Evolutionary conservation across 2,113 vertebrate genomes (phyloP), one percentile per base, ranked within the genome.

Genomic region (Myiozetetes cayanensis): DNA sequence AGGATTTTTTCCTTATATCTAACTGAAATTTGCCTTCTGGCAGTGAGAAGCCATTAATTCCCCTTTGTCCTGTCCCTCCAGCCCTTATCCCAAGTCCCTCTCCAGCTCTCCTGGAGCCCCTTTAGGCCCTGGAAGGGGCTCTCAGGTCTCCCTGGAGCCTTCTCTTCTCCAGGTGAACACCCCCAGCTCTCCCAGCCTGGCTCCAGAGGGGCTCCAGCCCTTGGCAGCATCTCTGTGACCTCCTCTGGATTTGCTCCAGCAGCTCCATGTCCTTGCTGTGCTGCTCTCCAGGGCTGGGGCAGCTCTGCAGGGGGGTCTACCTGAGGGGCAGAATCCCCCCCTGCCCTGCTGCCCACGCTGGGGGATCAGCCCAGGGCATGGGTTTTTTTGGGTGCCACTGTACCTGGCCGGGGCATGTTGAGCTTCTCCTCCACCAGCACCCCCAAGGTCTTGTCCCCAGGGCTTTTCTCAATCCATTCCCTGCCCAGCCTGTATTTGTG

Each of bases 1-100:
- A 35, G 0, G 31, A 37, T 33, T 55, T 1, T n/a, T 85, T 0
- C 15, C 30, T 21, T 35, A 0, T 17, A 8, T 67, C 12, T 55
- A 14, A 86, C 30, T 17, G 0, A 25, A 0, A 22, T 33, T 53
- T 68, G 11, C 5, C 24, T 13, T 49, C 52, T 58, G 35, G 11
- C 61, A 67, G 2, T 30, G 52, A 7, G 17, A 30, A 72, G 30
- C 31, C 35, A 59, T 59, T 75, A 19, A 59, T 67, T 75, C 24
- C 25, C 20, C 12, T 9, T 19, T 73, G 14, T n/a, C 15, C 50
- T n/a, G 39, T 10, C 23, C 3, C 39, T 55, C 37, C 12, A 10
- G 13, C 3, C 3, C 37, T 50, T 76, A 21, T 50, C 31, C 62
- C 25, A 5, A 43, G 31, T 68, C 62, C 17, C 44, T 50, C 53